Percentiles rank a stretch among this genome's conserved stretches.
phyloP scores from a whole-genome alignment of 2,797 vertebrate genomes.

The Merluccius polli region DNA sequence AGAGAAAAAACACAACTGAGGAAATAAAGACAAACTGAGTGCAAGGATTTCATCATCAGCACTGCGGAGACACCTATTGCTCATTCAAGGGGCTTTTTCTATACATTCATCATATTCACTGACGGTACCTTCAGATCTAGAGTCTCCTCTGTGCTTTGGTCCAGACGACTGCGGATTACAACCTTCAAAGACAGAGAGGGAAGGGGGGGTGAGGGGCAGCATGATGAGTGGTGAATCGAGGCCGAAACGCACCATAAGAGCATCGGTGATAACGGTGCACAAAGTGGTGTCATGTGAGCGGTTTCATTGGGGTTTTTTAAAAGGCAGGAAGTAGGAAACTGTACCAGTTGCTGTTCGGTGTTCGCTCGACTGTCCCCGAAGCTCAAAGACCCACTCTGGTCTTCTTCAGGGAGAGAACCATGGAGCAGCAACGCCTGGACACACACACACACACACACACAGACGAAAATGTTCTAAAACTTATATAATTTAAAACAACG shows the following conservation, averaged over 20 bases:
- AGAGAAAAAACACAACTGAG: neutral
- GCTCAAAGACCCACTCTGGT: slow-evolving; percentile 83
- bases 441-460: slow-evolving; percentile 25
- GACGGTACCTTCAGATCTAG: slow-evolving; percentile 90
- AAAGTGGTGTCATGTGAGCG: neutral
- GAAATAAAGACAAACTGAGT: slow-evolving; percentile 22
- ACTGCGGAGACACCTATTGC: neutral
- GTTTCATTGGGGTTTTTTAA: slow-evolving; percentile 29
- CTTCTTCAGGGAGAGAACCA: slow-evolving; percentile 93
- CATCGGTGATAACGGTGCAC: neutral
- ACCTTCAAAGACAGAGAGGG: slow-evolving; percentile 71
- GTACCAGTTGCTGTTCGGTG: slow-evolving; percentile 92
- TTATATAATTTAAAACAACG: neutral
- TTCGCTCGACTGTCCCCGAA: slow-evolving; percentile 81
- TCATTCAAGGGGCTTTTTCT: slow-evolving; percentile 26
- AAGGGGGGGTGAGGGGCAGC: slow-evolving; percentile 37
- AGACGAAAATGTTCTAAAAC: slow-evolving; percentile 3
- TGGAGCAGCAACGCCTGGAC: slow-evolving; percentile 87
- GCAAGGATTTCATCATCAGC: slow-evolving; percentile 26
- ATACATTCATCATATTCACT: slow-evolving; percentile 50
- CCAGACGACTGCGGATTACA: slow-evolving; percentile 90
- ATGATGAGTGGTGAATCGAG: slow-evolving; percentile 58
- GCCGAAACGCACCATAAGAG: neutral
- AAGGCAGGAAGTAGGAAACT: slow-evolving; percentile 41
- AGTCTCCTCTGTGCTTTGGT: slow-evolving; percentile 93